phyloP scores from a whole-genome alignment of 2,888 invertebrate species.

The Sabatieria punctata region DNA sequence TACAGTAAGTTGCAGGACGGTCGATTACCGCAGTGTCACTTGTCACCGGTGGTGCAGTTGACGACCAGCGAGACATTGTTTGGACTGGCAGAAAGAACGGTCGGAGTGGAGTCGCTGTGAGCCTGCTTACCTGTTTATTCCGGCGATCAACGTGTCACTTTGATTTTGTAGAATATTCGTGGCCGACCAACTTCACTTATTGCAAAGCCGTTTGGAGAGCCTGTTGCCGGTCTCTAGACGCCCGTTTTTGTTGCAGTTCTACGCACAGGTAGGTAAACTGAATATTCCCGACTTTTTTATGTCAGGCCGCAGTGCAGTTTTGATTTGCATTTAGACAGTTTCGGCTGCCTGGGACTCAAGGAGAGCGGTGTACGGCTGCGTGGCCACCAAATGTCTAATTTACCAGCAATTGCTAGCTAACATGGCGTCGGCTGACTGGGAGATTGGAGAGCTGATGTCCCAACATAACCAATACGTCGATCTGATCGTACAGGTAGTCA shows the following conservation, averaged over 20 bases:
- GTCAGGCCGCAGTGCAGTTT: background rate
- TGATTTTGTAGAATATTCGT: slow-evolving; percentile 49
- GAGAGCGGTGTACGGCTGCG: slow-evolving; percentile 67
- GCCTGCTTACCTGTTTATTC: no score
- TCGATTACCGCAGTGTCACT: slow-evolving; percentile 25
- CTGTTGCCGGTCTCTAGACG: slow-evolving; percentile 51
- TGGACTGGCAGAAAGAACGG: slow-evolving; percentile 66
- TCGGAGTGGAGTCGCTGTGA: slow-evolving; percentile 70
- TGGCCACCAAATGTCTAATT: slow-evolving; percentile 61
- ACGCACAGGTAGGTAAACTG: slow-evolving; percentile 31
- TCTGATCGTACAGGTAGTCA: slow-evolving; percentile 30
- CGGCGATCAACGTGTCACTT: no score
- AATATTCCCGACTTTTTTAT: background rate
- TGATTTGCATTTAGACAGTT: slow-evolving; percentile 42
- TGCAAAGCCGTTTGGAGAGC: slow-evolving; percentile 67
- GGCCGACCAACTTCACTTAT: slow-evolving; percentile 62
- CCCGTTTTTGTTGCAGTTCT: slow-evolving; percentile 37
- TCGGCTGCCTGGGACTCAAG: slow-evolving; percentile 55
- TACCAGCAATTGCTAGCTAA: slow-evolving; percentile 53
- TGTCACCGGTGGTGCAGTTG: slow-evolving; percentile 50
- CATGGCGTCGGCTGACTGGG: slow-evolving; percentile 84
- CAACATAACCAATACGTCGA: slow-evolving; percentile 73
- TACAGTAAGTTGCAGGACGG: background rate
- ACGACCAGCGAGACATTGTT: slow-evolving; percentile 53
- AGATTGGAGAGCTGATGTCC: slow-evolving; percentile 59